Conservation (phyloP, 2,113 vertebrate genomes). For the Daubentonia madagascariensis region DNA sequence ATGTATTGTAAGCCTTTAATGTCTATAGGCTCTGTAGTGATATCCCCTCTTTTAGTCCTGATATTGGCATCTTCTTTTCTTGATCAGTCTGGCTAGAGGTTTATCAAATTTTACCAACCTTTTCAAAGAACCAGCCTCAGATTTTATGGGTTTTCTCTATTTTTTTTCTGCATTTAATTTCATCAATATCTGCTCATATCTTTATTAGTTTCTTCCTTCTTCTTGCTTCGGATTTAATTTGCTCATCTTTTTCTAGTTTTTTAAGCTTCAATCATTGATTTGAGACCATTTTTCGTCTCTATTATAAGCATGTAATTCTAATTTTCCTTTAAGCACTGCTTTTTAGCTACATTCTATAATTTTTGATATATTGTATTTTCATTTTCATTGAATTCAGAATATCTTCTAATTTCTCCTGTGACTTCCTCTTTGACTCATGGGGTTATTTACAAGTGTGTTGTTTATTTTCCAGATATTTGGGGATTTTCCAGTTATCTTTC, state of each 20-base stretch:
- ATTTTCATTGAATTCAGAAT: conserved; percentile 3
- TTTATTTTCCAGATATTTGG: background rate
- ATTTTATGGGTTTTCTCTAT: background rate
- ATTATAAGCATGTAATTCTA: background rate
- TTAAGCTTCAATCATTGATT: background rate
- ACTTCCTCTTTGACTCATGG: background rate
- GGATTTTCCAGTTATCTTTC: background rate
- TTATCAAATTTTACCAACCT: background rate
- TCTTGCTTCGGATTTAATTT: background rate
- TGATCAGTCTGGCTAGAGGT: background rate
- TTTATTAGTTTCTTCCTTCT: background rate
- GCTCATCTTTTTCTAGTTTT: background rate
- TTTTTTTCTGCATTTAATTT: background rate
- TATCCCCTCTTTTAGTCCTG: background rate
- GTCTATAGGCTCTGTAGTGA: background rate
- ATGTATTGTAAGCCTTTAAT: background rate
- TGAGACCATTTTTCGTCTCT: background rate
- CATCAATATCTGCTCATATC: background rate
- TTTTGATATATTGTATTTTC: background rate
- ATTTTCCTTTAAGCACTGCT: background rate
- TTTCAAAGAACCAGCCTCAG: background rate
- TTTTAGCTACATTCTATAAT: background rate
- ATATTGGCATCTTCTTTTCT: background rate
- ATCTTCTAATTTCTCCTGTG: background rate
- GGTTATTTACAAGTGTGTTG: background rate